phyloP scores from a whole-genome alignment of 2,888 invertebrate species.

The Piscicola geometra region DNA sequence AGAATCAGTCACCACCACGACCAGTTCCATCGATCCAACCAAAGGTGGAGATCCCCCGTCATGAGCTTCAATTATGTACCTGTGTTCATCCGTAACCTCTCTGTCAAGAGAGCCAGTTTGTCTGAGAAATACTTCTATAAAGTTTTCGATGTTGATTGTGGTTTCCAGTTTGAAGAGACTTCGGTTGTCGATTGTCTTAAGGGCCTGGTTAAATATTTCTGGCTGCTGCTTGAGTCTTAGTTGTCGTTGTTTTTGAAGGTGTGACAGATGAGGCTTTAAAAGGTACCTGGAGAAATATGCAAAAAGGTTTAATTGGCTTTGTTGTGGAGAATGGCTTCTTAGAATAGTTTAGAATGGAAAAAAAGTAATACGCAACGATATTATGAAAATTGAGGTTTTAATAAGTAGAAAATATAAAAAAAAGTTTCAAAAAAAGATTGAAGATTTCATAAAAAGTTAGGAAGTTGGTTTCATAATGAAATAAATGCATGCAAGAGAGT shows the following conservation, averaged over 20 bases:
- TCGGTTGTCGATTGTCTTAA: neutral
- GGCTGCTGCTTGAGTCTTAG: no score
- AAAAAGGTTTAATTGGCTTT: no score
- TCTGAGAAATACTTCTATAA: constrained; percentile 16
- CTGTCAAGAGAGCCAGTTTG: neutral
- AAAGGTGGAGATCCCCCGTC: constrained; percentile 12
- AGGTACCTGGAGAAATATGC: neutral
- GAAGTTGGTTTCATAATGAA: no score
- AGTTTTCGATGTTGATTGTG: constrained; percentile 3
- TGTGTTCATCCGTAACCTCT: constrained; percentile 2
- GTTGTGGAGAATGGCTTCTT: no score
- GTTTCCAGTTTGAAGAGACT: constrained; percentile 22
- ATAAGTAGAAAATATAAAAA: no score
- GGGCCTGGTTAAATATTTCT: no score
- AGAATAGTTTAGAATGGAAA: no score
- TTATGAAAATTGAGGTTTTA: no score
- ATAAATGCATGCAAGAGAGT: no score
- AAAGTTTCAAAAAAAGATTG: no score
- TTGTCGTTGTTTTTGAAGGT: constrained; percentile 10
- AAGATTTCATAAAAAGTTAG: no score
- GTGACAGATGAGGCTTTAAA: neutral
- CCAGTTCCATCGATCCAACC: constrained; percentile 15
- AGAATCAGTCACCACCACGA: constrained; percentile 5
- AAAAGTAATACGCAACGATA: no score
- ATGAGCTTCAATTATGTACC: neutral